Base-by-base conservation (phyloP, 2,113 vertebrate genomes). In the Rhea americana region DNA sequence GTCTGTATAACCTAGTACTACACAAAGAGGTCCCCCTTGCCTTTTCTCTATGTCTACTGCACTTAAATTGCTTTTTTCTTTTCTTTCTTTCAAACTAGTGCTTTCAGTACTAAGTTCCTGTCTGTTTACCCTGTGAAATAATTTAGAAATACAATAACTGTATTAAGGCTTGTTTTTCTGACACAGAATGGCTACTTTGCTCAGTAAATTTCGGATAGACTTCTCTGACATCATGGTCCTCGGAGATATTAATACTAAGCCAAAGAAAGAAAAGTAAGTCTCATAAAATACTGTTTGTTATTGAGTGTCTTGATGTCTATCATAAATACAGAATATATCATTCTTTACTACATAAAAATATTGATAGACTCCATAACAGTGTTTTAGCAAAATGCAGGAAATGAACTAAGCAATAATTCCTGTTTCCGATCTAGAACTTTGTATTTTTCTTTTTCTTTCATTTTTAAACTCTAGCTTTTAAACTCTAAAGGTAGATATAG, bases 191-290 rank as follows among this genome's bases (percentile, higher is more conserved):
- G 99, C 99, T 45, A 99, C 99, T 68, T 97, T 99, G 93, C 98
- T 99, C 71, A 99, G 99, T 97, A 99, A 99, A 96, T 99, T 99
- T 97, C 98, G 99, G 95, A 99, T 99, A 97, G 99, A 99, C 94
- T 99, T 99, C 97, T 99, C 99, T 0, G 99, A 99, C 93, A 99
- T 99, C 87, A 99, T 98, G 75, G 99, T 99, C 74, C 98, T 99
- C 73, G 99, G 99, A 70, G 99, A 99, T 97, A 98, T 99, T 96
- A 99, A 99, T 97, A 99, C 99, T 83, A 99, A 99, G 96, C 99
- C 99, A 97, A 99, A 99, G 97, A 99, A 99, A 93, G 99, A 99
- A 89, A 99, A 99, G 99, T 99, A 98, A 98, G 98, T 97, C 9
- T 87, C n/a, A 63, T 17, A 37, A 77, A 87, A 55, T n/a, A 1